Base-by-base conservation (phyloP, 1,140 invertebrate species). In the Palaemon carinicauda region DNA sequence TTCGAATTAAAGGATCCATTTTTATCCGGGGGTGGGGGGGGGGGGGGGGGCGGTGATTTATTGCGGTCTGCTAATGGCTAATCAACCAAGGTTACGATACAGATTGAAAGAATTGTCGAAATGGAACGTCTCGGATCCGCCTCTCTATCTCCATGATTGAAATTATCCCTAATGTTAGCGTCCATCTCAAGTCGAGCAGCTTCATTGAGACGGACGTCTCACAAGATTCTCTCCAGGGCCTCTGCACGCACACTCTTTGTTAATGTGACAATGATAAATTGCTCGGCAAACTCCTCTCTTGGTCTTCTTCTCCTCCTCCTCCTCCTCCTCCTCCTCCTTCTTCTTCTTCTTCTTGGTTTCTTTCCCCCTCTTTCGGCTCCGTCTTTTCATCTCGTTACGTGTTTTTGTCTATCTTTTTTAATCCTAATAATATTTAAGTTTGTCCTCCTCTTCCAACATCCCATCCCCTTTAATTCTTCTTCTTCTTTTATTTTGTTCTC, bases 201-300 rank as follows among this genome's bases (percentile, higher is more conserved):
- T 41, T 41, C 41, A 41, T 41, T 41, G 41, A 41, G 41, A 41
- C 7, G 41, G 41, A 41, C 41, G 12, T 41, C 41, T 41, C 41
- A 41, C 41, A 41, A 41, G 41, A 41, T 41, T 1, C 41, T 41
- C 41, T 7, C 41, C 5, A 7, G 41, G 41, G 41, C 65, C 29
- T 27, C 29, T 21, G 65, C 65, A 31, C 41, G 41, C 41, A 41
- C 41, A 12, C 41, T 69, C 65, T 69, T 69, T 69, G 65, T 69
- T 69, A 69, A 69, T 69, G 65, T 69, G 65, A 69, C 65, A 69
- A 31, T 69, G 65, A 69, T 69, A 69, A 69, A 69, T 69, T 69
- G 29, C 65, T 27, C 65, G n/a, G 24, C n/a, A 17, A 69, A 31
- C 15, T 60, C 29, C n/a, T 15, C 60, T 27, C 17, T 29, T n/a